phyloP scores from a whole-genome alignment of 2,113 vertebrate species.

The Heterocephalus glaber region DNA sequence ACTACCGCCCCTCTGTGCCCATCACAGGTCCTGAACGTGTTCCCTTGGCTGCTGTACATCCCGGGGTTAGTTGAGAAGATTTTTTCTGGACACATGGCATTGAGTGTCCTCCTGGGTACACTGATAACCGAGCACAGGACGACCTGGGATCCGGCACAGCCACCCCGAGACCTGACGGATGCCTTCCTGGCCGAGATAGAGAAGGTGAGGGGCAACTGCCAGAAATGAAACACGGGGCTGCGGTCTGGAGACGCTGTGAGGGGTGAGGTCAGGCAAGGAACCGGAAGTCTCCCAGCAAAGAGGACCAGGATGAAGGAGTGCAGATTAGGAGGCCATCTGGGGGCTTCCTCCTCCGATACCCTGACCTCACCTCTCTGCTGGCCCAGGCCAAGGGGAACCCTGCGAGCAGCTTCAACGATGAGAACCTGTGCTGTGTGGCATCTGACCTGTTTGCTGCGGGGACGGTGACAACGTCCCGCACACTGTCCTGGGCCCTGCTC shows the following conservation, averaged over 20 bases:
- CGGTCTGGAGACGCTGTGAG: fast-evolving
- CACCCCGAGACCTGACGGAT: slow-evolving; percentile 80
- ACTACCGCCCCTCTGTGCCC: background rate
- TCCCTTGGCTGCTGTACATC: slow-evolving; percentile 70
- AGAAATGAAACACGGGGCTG: fast-evolving
- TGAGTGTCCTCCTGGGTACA: slow-evolving; percentile 35
- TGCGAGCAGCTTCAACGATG: slow-evolving; percentile 1
- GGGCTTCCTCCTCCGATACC: no score
- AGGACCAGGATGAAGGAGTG: background rate
- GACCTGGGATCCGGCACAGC: slow-evolving; percentile 61
- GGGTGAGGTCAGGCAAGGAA: fast-evolving
- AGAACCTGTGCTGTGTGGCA: slow-evolving; percentile 69
- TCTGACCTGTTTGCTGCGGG: slow-evolving; percentile 81
- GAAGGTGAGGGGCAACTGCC: slow-evolving; percentile 77
- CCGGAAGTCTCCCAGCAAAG: background rate
- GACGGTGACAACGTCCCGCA: slow-evolving; percentile 78
- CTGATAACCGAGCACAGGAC: slow-evolving; percentile 67
- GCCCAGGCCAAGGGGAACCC: slow-evolving; percentile 77
- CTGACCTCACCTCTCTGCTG: background rate
- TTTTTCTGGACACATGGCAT: background rate
- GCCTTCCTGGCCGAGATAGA: slow-evolving; percentile 82
- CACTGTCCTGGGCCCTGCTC: slow-evolving; percentile 83
- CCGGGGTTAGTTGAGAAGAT: slow-evolving; percentile 68
- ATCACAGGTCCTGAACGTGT: slow-evolving; percentile 62
- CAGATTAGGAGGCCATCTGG: fast-evolving